Evolutionary conservation across 2,113 vertebrate genomes (phyloP), one percentile per base, ranked within the genome.

Genomic region (Baryphthengus martii): DNA sequence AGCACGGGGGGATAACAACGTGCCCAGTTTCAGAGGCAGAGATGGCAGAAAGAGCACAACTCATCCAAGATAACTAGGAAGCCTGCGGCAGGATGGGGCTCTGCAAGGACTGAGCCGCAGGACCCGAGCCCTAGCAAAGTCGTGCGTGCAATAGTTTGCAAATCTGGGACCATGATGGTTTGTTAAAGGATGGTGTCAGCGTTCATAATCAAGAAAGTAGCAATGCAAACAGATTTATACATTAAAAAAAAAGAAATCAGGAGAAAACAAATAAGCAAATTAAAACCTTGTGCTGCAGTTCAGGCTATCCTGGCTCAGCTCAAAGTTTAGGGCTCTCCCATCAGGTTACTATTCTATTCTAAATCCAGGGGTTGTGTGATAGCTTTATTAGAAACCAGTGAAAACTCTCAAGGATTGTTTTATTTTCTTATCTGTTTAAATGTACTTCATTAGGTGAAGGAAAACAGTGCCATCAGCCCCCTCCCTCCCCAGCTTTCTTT

Each of bases 11-110:
- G 10, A 29, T n/a, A 45, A 56, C 1, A 28, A 31, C 0, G 11
- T 6, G 37, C 13, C 58, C 17, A 6, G 3, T 52, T 85, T 65
- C 14, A 52, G 44, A 45, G 49, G 4, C 3, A 16, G 17, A 49
- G 33, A 4, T 9, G 6, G 26, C 67, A 89, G 40, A 20, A 7
- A 33, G 37, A 37, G 59, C 26, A 71, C 29, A 31, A 11, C 25
- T 28, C 2, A 0, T 4, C 23, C 1, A 1, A 31, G 28, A 25
- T 37, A 26, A 0, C 0, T 3, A 13, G 33, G 55, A 25, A 71
- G 18, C 35, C 17, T 17, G 31, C 6, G 21, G 29, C n/a, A 53
- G 44, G 35, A 37, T 4, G 3, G 20, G 39, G 52, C 52, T 73
- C 45, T 29, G 29, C 2, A 2, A 40, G 21, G 13, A 67, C 9